Evolutionary conservation across 2,888 invertebrate species (phyloP), one percentile per base, ranked within the genome.

Genomic region (Leucophenga montana): DNA sequence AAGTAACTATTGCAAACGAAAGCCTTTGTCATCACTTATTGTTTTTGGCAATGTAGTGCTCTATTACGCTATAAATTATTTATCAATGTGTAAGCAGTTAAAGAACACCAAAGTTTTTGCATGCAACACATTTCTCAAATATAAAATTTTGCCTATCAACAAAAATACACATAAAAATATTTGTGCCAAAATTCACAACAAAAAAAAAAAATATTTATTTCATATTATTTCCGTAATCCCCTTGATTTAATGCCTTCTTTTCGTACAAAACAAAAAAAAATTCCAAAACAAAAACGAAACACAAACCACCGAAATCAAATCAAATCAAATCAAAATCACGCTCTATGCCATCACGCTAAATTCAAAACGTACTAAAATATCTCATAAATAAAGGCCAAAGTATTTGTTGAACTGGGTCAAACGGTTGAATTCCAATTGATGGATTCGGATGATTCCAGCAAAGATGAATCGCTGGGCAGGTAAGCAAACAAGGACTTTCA

Each of bases 391-490:
- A 82, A 89, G 89, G 87, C 88, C 69, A 80, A 84, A 83, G 82
- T 89, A 80, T 87, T 86, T 83, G 84, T 85, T 83, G 87, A 88
- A 85, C 77, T 82, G 83, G 89, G 89, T 81, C 89, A 89, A 83
- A 80, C 73, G 76, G 80, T 94, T 85, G 89, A 89, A 86, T 91
- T 95, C 84, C 90, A 89, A 86, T 91, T 97, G 84, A 94, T 91
- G 92, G 97, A 98, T 92, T 94, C 95, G 92, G 97, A 98, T 91
- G 94, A 94, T 87, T 93, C 95, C 82, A 94, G 93, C 86, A 92
- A 94, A 88, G 97, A 98, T 90, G 98, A 98, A 90, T 92, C 92
- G 82, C 92, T 98, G 84, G 98, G 98, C 92, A 95, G 96, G 95
- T 95, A 91, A 90, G 92, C 80, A 69, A 72, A 48, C 50, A 13